These are phyloP conservation scores for Leucophenga montana DNA, from an alignment of 2,888 invertebrate genomes.

Conservation along the genomic window DNA sequence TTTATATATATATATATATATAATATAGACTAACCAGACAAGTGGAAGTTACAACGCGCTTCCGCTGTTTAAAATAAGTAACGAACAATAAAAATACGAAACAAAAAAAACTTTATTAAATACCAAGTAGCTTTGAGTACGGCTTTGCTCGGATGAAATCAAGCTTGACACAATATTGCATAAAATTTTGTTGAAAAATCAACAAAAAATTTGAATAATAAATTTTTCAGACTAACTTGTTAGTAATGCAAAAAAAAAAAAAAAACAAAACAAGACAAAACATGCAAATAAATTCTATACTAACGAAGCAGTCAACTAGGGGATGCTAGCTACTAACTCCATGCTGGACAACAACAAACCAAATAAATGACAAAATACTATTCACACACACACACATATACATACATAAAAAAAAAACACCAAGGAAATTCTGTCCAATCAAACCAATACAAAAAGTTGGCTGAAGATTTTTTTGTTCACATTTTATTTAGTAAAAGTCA, in stretches of 20 bases:
- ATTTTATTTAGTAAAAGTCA: no score
- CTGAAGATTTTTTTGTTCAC: constrained; percentile 10
- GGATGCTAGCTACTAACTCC: no score
- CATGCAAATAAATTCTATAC: constrained; percentile 30
- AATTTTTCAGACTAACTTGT: constrained; percentile 53
- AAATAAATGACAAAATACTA: not conserved
- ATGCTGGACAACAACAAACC: no score
- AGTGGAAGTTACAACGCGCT: constrained; percentile 22
- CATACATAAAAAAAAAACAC: no score
- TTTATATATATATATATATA: no score
- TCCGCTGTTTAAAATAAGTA: constrained; percentile 5
- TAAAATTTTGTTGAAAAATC: constrained; percentile 46
- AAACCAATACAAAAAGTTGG: constrained; percentile 1
- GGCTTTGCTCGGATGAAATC: not conserved
- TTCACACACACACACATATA: constrained; percentile 4
- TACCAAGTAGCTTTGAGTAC: not conserved
- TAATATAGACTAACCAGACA: not conserved
- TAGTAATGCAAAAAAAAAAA: constrained; percentile 46
- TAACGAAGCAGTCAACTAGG: constrained; percentile 6
- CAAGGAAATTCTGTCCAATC: constrained; percentile 5
- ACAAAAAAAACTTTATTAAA: no score
- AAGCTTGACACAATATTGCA: not conserved
- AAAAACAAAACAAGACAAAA: constrained; percentile 28
- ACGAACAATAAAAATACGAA: not conserved
- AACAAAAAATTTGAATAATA: constrained; percentile 60